phyloP scores from a whole-genome alignment of 1,140 invertebrate species.

The Drosophila suzukii region DNA sequence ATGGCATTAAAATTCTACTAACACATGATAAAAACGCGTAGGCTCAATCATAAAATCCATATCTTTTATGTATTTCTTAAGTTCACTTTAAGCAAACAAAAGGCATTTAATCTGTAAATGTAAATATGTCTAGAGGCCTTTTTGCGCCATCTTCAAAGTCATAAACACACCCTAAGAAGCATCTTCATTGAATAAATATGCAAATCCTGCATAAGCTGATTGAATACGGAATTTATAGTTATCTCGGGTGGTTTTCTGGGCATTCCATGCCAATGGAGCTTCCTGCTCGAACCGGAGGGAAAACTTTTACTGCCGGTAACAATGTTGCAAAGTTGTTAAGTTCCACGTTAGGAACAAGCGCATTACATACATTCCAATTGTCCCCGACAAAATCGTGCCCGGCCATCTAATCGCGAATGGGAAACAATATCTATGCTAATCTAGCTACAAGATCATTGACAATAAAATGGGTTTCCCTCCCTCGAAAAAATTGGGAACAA shows the following conservation, averaged over 20 bases:
- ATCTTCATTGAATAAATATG: constrained; percentile 25
- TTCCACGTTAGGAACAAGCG: constrained; percentile 47
- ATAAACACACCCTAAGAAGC: constrained; percentile 27
- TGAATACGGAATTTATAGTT: constrained; percentile 21
- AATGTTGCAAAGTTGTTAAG: constrained; percentile 51
- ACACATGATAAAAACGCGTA: background rate
- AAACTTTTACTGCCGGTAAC: constrained; percentile 50
- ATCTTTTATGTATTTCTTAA: constrained; percentile 3
- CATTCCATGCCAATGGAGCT: constrained; percentile 16
- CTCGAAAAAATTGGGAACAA: constrained; percentile 65
- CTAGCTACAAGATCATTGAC: constrained; percentile 79
- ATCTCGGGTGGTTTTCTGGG: constrained; percentile 4
- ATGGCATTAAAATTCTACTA: background rate
- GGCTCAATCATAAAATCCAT: constrained; percentile 5
- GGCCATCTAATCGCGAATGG: constrained; percentile 77
- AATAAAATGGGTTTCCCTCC: constrained; percentile 68
- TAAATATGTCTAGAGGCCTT: constrained; percentile 24
- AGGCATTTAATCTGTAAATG: constrained; percentile 17
- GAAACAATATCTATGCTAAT: constrained; percentile 82
- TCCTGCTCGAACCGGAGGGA: constrained; percentile 13
- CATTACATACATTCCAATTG: constrained; percentile 62
- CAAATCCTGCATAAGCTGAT: constrained; percentile 42
- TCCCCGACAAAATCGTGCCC: constrained; percentile 65
- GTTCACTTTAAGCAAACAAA: constrained; percentile 22
- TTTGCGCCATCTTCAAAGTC: background rate